Conservation (phyloP, 2,113 vertebrate species). For the Cepphus grylle region DNA sequence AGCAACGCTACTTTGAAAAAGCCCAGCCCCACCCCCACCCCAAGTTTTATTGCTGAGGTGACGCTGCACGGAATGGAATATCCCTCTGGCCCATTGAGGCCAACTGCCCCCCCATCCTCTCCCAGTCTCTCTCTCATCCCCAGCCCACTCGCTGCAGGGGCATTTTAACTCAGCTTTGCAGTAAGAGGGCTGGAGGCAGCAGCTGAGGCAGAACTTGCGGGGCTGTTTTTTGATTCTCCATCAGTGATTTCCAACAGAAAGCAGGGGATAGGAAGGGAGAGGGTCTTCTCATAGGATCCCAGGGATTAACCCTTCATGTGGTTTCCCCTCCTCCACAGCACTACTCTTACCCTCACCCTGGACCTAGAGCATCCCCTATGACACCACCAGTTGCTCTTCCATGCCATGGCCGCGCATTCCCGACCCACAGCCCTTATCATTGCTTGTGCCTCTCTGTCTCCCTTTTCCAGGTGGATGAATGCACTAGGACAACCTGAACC, state of each 20-base stretch:
- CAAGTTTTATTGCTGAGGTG: neutral
- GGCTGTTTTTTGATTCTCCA: neutral
- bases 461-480: neutral
- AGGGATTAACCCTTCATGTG: neutral
- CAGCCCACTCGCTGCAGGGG: neutral
- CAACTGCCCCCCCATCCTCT: neutral
- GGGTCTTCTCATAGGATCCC: neutral
- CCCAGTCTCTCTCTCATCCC: too few relatives aligned
- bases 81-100: neutral
- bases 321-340: neutral
- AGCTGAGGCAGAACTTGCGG: neutral
- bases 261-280: neutral
- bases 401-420: rapidly evolving
- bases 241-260: neutral
- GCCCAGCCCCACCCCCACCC: too few relatives aligned
- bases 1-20: neutral
- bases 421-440: neutral
- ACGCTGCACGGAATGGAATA: neutral
- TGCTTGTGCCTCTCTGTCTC: neutral
- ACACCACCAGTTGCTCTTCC: neutral
- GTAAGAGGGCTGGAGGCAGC: neutral
- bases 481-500: neutral
- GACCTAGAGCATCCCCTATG: neutral
- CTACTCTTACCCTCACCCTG: neutral
- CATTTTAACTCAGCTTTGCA: neutral